Conservation (phyloP, 1,140 invertebrate genomes). For the Pogonomyrmex californicus region DNA sequence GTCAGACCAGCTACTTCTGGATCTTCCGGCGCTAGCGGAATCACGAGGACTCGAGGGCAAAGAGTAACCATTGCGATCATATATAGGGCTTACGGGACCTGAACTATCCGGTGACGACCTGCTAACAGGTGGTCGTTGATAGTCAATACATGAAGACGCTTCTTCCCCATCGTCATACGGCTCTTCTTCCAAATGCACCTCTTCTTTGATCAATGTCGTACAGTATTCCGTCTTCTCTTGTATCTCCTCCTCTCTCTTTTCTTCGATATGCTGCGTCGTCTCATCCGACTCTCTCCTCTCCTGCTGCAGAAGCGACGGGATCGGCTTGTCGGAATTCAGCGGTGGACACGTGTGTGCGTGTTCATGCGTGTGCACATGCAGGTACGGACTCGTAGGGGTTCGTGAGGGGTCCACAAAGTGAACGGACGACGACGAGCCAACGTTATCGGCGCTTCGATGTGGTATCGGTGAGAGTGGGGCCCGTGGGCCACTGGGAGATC, state of each 20-base stretch:
- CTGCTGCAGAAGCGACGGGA: slow-evolving; percentile 24
- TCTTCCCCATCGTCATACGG: slow-evolving; percentile 52
- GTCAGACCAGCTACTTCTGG: slow-evolving; percentile 81
- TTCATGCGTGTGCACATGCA: slow-evolving; percentile 70
- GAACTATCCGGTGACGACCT: slow-evolving; percentile 28
- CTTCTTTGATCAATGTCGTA: slow-evolving; percentile 57
- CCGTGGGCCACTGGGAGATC: slow-evolving; percentile 69
- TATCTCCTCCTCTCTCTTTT: slow-evolving; percentile 52
- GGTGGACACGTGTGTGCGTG: slow-evolving; percentile 67
- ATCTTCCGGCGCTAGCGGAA: slow-evolving; percentile 76
- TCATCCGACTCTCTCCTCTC: slow-evolving; percentile 66
- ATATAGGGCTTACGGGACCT: slow-evolving; percentile 45
- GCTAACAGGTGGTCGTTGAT: slow-evolving; percentile 72
- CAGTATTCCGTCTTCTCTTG: slow-evolving; percentile 34
- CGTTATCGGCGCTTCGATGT: slow-evolving; percentile 78
- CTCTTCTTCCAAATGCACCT: slow-evolving; percentile 52
- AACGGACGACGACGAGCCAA: slow-evolving; percentile 68
- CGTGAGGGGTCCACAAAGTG: slow-evolving; percentile 69
- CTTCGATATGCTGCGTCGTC: slow-evolving; percentile 53
- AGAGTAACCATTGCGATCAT: slow-evolving; percentile 74
- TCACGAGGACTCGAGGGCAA: slow-evolving; percentile 79
- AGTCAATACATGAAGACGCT: slow-evolving; percentile 60
- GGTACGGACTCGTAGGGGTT: slow-evolving; percentile 55
- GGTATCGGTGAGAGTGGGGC: slow-evolving; percentile 66
- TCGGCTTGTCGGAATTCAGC: slow-evolving; percentile 75